Percentiles rank a stretch among this genome's conserved stretches.
Evolutionary conservation across 2,888 invertebrate genomes (phyloP).

Genomic region (Ptychoptera contaminata): DNA sequence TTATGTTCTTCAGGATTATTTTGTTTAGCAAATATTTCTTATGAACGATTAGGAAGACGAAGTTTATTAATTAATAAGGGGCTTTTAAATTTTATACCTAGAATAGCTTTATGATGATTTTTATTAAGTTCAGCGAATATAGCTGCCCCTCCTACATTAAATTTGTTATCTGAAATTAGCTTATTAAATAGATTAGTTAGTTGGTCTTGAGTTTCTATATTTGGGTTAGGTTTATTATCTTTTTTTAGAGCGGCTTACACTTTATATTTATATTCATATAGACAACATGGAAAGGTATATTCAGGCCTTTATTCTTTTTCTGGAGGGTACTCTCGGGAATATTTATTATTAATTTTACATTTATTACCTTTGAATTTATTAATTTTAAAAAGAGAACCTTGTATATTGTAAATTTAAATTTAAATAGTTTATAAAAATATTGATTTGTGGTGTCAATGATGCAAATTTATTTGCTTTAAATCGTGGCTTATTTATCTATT

Average conservation of each 20-base stretch:
- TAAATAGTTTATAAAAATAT: conserved; percentile 51
- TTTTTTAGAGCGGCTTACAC: conserved; percentile 52
- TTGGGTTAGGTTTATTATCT: conserved; percentile 39
- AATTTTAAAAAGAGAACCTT: conserved; percentile 38
- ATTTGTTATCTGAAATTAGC: conserved; percentile 49
- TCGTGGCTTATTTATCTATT: conserved; percentile 34
- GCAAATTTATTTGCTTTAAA: conserved; percentile 35
- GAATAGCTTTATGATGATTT: conserved; percentile 47
- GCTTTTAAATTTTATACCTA: conserved; percentile 40
- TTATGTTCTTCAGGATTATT: conserved; percentile 49
- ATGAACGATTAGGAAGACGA: conserved; percentile 43
- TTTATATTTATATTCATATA: conserved; percentile 44
- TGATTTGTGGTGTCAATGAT: conserved; percentile 50
- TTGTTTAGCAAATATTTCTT: conserved; percentile 47
- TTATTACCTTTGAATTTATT: conserved; percentile 46
- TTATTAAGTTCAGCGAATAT: conserved; percentile 46
- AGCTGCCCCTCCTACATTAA: conserved; percentile 47
- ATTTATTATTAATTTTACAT: conserved; percentile 44
- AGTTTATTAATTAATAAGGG: conserved; percentile 48
- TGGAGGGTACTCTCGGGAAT: conserved; percentile 36
- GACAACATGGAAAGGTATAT: conserved; percentile 43
- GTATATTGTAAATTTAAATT: conserved; percentile 38
- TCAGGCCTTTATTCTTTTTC: conserved; percentile 35
- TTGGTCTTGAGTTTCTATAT: conserved; percentile 34
- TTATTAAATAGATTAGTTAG: conserved; percentile 42